A percentile compares a stretch with the other conserved stretches of the same genome.
Conservation (phyloP, 2,888 invertebrate species). For the Poecilobothrus nobilitatus region DNA sequence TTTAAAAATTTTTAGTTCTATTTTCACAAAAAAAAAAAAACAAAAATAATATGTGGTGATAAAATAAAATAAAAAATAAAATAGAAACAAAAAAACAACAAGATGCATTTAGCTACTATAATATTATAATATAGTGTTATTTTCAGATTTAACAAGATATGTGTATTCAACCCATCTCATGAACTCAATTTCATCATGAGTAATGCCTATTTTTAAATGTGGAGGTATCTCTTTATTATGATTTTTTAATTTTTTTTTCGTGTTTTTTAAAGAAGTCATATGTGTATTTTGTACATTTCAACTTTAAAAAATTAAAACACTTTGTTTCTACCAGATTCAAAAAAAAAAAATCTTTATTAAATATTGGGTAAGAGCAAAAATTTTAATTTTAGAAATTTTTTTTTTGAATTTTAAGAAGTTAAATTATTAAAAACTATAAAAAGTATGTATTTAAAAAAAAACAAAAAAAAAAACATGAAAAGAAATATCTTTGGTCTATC, state of each 20-base stretch:
- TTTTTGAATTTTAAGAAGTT: too few relatives aligned
- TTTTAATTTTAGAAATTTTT: too few relatives aligned
- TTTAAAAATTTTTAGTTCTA: not conserved
- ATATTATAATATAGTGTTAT: not conserved
- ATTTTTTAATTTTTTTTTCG: not conserved
- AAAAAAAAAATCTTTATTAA: too few relatives aligned
- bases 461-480: too few relatives aligned
- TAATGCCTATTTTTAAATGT: conserved; percentile 6
- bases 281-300: not conserved
- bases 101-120: conserved; percentile 3
- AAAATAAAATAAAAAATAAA: not conserved
- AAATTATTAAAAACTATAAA: too few relatives aligned
- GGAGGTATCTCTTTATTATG: not conserved
- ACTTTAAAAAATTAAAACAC: too few relatives aligned
- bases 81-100: not conserved
- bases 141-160: not conserved
- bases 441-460: too few relatives aligned
- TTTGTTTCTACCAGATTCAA: too few relatives aligned
- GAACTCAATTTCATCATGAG: conserved; percentile 6
- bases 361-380: too few relatives aligned
- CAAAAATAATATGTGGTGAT: not conserved
- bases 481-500: too few relatives aligned
- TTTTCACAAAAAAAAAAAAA: not conserved
- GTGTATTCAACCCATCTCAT: conserved; percentile 1
- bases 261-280: not conserved